phyloP scores from a whole-genome alignment of 35 echinoderm and acorn worm genomes.

The Amphiura filiformis region DNA sequence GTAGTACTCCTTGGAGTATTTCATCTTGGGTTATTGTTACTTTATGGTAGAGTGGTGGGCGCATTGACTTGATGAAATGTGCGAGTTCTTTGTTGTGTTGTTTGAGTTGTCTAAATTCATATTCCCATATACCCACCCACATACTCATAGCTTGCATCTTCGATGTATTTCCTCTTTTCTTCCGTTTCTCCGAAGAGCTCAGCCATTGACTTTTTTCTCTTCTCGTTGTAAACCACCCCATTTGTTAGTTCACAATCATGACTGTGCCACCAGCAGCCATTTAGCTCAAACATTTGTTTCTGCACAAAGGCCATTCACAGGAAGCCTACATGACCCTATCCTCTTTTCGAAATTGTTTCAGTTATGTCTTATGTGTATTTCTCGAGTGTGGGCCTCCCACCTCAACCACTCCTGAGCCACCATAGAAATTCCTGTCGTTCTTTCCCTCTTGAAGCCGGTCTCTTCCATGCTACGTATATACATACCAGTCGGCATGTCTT shows the following conservation, averaged over 20 bases:
- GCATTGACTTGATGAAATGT: not conserved
- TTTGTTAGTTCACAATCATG: conserved; percentile 17
- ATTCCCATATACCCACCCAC: conserved; percentile 16
- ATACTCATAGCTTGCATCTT: conserved; percentile 10
- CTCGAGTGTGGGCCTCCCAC: not conserved
- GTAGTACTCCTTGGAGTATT: not conserved
- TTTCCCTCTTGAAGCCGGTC: conserved; percentile 25
- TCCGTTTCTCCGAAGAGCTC: conserved; percentile 4
- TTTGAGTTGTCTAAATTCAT: not conserved
- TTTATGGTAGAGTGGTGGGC: not conserved
- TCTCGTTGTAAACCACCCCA: conserved; percentile 8
- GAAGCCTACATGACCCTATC: not conserved
- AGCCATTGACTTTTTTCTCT: not conserved
- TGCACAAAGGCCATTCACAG: not conserved
- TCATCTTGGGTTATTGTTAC: not conserved
- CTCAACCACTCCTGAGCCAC: conserved; percentile 5
- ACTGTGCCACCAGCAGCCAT: conserved; percentile 5
- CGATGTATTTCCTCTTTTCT: conserved; percentile 24
- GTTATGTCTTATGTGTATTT: not conserved
- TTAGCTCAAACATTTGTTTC: conserved; percentile 11
- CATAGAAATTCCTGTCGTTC: not conserved
- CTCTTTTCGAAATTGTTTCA: conserved; percentile 8
- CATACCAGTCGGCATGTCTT: conserved; percentile 57
- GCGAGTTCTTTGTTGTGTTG: conserved; percentile 6
- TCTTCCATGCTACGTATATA: conserved; percentile 32